Conservation (phyloP, 2,797 vertebrate genomes). For the Miichthys miiuy region DNA sequence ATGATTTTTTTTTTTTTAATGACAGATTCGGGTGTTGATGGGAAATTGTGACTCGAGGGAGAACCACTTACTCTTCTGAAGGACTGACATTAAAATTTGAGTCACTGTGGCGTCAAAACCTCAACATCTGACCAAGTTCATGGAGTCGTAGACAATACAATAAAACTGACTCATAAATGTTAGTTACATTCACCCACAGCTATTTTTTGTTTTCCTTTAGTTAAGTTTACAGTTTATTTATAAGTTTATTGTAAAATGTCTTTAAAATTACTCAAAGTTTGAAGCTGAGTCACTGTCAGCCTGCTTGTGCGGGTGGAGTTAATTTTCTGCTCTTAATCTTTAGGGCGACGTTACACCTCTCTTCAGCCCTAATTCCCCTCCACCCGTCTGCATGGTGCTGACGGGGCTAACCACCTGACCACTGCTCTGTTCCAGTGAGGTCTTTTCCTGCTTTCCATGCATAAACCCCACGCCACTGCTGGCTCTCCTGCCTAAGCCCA, state of each 20-base stretch:
- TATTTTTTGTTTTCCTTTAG: not conserved
- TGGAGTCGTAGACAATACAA: not conserved
- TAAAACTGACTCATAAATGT: not conserved
- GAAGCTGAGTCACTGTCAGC: not conserved
- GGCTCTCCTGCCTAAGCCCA: slow-evolving; percentile 44
- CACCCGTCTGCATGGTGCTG: slow-evolving; percentile 48
- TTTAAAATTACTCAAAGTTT: not conserved
- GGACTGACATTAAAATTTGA: too few relatives aligned
- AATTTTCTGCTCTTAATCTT: slow-evolving; percentile 43
- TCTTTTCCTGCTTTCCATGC: slow-evolving; percentile 52
- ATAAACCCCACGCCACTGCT: slow-evolving; percentile 41
- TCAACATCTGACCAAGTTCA: not conserved
- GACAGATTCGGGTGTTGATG: not conserved
- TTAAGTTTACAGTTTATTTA: not conserved
- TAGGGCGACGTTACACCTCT: slow-evolving; percentile 9
- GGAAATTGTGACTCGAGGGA: not conserved
- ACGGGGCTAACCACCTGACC: slow-evolving; percentile 62
- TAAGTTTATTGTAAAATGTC: not conserved
- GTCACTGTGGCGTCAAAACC: not conserved
- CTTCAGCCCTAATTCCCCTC: slow-evolving; percentile 29
- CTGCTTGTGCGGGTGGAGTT: slow-evolving; percentile 21
- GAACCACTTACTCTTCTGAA: not conserved
- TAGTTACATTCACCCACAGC: not conserved
- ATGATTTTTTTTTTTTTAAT: not conserved
- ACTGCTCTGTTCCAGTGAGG: slow-evolving; percentile 50